A percentile compares a stretch with the other conserved stretches of the same genome.
Conservation (phyloP, 2,888 invertebrate species). For the Sphecodes monilicornis region DNA sequence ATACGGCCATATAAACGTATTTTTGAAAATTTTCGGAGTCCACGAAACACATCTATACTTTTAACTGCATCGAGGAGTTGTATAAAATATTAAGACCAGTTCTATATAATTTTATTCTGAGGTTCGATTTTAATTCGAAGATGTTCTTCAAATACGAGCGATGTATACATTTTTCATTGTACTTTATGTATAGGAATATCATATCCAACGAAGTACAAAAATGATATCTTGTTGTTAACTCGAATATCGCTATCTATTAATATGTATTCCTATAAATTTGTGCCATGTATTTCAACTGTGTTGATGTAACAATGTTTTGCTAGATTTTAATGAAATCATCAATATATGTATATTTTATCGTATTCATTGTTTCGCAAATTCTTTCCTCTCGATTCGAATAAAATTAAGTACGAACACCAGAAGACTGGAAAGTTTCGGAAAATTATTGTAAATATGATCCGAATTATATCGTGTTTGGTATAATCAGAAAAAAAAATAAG, state of each 20-base stretch:
- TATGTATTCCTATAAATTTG: conserved; percentile 10
- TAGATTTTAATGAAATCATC: conserved; percentile 16
- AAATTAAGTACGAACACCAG: conserved; percentile 7
- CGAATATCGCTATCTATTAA: background rate
- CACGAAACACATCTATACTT: background rate
- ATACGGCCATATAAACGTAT: conserved; percentile 7
- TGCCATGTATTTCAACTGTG: conserved; percentile 22
- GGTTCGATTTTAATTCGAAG: background rate
- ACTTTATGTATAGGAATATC: conserved; percentile 3
- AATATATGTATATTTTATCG: background rate
- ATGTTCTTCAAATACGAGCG: conserved; percentile 17
- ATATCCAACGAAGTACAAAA: background rate
- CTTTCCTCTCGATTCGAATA: background rate
- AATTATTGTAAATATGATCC: too few species aligned
- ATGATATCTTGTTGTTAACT: background rate
- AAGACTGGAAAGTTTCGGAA: too few species aligned
- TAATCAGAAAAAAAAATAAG: too few species aligned
- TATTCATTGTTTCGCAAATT: background rate
- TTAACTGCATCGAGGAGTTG: background rate
- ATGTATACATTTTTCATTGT: conserved; percentile 8
- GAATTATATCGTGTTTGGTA: too few species aligned
- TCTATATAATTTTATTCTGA: background rate
- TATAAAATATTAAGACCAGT: background rate
- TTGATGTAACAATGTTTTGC: background rate
- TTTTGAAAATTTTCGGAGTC: background rate